Base-by-base conservation (phyloP, 2,797 vertebrate species). In the Sebastes aleutianus region DNA sequence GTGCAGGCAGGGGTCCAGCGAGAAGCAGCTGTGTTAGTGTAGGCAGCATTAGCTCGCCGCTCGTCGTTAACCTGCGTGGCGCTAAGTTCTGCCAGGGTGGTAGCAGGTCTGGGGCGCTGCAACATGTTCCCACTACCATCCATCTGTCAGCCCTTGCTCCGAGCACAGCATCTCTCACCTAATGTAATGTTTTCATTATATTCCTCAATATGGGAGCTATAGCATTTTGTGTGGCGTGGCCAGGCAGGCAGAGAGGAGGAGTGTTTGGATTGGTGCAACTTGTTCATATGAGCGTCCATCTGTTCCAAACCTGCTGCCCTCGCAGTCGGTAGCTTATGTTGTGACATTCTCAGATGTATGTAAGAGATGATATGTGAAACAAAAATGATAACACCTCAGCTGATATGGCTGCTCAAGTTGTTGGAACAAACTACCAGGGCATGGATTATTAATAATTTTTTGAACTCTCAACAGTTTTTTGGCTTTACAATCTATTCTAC, bases 81-180 rank as follows among this genome's bases (percentile, higher is more conserved):
- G 67, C 74, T 36, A 79, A 90, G 82, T 88, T 90, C 85, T 90
- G 87, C 89, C 90, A 90, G 89, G 88, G 80, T 84, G 89, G 73
- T 92, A 88, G 89, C 90, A 77, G 85, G 83, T 89, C 89, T 87
- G 85, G 79, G 85, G 89, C 59, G 84, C 85, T 85, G 89, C 91
- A 93, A 91, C 92, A 93, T 93, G 93, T 93, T 93, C 88, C 84
- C 83, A 78, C 82, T 65, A 76, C 74, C 87, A 77, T 87, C 92
- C 93, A 93, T 94, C 93, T 94, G 93, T 89, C 89, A 82, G 79
- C 74, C 70, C 74, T 74, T 57, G 78, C 86, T 85, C 81, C 1
- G 18, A 85, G 75, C 85, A 3, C 89, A 85, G 88, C 85, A 79
- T 86, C 87, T 79, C 81, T 87, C 82, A 88, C 82, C 86, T 80